Percentiles rank a stretch among this genome's conserved stretches.
phyloP scores from a whole-genome alignment of 2,797 vertebrate genomes.

The Sebastes itinus region DNA sequence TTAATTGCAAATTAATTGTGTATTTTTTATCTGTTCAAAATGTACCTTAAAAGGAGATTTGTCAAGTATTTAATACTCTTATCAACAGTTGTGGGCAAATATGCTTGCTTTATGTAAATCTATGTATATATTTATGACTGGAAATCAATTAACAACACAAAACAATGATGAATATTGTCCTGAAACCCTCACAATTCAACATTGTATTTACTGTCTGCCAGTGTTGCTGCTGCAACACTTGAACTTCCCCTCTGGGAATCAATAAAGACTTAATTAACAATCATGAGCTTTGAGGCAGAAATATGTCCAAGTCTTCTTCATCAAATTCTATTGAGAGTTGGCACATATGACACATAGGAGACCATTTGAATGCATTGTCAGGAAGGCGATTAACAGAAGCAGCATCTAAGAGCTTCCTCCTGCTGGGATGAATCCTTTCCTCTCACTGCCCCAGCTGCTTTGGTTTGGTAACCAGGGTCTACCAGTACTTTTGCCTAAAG shows the following conservation, averaged over 20 bases:
- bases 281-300: background rate
- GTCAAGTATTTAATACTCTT: too few relatives aligned
- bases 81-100: too few relatives aligned
- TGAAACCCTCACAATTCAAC: too few relatives aligned
- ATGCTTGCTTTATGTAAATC: too few relatives aligned
- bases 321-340: background rate
- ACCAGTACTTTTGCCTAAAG: constrained; percentile 20
- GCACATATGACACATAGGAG: background rate
- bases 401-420: constrained; percentile 4
- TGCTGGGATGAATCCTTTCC: constrained; percentile 8
- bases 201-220: background rate
- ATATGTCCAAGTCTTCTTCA: background rate
- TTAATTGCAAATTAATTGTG: too few relatives aligned
- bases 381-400: background rate
- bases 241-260: too few relatives aligned
- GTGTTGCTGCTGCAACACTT: background rate
- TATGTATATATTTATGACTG: too few relatives aligned
- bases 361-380: background rate
- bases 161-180: too few relatives aligned
- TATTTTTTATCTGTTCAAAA: too few relatives aligned
- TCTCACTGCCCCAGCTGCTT: constrained; percentile 17
- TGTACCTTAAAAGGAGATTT: too few relatives aligned
- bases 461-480: constrained; percentile 30
- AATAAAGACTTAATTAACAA: background rate
- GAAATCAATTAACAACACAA: too few relatives aligned